Conservation (phyloP, 2,113 vertebrate species). For the Saccopteryx bilineata region DNA sequence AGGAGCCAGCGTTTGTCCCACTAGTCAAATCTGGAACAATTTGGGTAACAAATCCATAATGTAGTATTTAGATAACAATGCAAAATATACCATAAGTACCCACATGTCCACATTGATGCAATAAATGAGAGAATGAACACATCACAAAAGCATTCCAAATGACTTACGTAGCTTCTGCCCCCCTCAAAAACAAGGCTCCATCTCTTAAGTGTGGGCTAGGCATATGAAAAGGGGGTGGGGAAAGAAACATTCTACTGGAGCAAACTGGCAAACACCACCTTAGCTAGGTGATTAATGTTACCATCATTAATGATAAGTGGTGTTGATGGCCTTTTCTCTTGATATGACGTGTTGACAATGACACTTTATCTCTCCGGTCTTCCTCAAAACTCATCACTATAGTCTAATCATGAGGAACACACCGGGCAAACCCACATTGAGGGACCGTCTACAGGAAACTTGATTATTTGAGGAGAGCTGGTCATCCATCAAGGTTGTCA, state of each 20-base stretch:
- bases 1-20: not conserved
- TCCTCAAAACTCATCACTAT: not conserved
- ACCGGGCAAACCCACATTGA: not conserved
- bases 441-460: not conserved
- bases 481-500: not conserved
- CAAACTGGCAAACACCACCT: not conserved
- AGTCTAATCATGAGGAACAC: not conserved
- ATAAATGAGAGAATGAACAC: slow-evolving; percentile 44
- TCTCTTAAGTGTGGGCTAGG: not conserved
- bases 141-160: not conserved
- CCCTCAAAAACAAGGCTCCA: not conserved
- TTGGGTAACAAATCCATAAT: not conserved
- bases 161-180: not conserved
- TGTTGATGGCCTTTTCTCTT: not conserved
- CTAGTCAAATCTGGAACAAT: not conserved
- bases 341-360: not conserved
- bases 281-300: not conserved
- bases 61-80: not conserved
- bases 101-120: not conserved
- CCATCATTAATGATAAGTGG: not conserved
- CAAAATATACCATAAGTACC: not conserved
- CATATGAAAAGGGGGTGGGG: not conserved
- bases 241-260: not conserved
- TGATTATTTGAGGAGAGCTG: not conserved
- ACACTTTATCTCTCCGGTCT: not conserved